Base-by-base conservation (phyloP, 2,888 invertebrate species). In the Drosophila melanocephala region DNA sequence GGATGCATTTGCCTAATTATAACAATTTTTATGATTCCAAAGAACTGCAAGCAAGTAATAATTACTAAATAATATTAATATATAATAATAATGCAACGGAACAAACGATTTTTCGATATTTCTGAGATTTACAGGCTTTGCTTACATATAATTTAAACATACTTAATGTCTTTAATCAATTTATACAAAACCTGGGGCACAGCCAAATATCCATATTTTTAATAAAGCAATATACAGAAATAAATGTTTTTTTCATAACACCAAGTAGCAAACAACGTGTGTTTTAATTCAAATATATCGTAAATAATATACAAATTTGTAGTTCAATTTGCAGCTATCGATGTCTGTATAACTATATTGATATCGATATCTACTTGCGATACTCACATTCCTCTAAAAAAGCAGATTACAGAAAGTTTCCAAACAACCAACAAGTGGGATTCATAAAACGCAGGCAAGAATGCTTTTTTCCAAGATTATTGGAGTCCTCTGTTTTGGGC, bases 401-500 rank as follows among this genome's bases (percentile, higher is more conserved):
- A 30, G 22, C 30, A 28, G 39, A 44, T 63, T 37, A 22, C 56
- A 57, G 19, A 33, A 22, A 33, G 35, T 60, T 64, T 65, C 32
- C 30, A 32, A 28, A 47, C 68, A 60, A 28, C 47, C 50, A 72
- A 64, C 65, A 67, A 73, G 67, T 79, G 28, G 35, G n/a, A n/a
- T 50, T 42, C 10, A 12, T 4, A 22, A 59, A 28, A 16, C 9
- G 22, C n/a, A 6, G 42, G 28, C 5, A 19, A 51, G 16, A 59
- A 79, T 79, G 79, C 32, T 62, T 42, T 53, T 52, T 19, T 44
- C 7, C 32, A 55, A 64, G 5, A 70, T 67, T 32, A 30, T 67
- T n/a, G 26, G 42, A 37, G 22, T 50, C 19, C 58, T 79, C 14
- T 44, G 9, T 26, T 39, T 74, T 26, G 66, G 73, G 5, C 35